Percentiles rank a stretch among this genome's conserved stretches.
Conservation (phyloP, 2,113 vertebrate genomes). For the Malurus elegans region DNA sequence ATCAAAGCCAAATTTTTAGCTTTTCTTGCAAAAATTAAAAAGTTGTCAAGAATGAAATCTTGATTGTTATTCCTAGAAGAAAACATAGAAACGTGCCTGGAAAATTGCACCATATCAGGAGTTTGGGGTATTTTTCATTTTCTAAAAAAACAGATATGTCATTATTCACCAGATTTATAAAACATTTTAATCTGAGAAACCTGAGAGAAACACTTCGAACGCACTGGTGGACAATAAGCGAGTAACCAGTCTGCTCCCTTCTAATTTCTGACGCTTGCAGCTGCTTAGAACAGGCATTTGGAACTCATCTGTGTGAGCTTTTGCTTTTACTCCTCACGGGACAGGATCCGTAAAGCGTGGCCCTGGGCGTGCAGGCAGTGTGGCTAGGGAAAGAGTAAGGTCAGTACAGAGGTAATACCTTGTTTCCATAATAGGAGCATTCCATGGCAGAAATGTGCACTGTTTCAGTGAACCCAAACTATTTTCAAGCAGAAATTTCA, state of each 20-base stretch:
- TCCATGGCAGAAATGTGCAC: constrained; percentile 54
- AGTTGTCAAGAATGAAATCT: constrained; percentile 56
- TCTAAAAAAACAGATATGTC: constrained; percentile 35
- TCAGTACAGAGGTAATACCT: constrained; percentile 64
- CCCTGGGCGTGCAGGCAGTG: constrained; percentile 55
- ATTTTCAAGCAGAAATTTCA: constrained; percentile 22
- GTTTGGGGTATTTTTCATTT: neutral
- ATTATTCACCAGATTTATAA: constrained; percentile 45
- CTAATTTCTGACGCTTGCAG: neutral
- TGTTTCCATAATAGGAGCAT: constrained; percentile 45
- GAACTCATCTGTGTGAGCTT: neutral
- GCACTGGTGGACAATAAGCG: constrained; percentile 26
- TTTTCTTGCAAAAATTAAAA: constrained; percentile 63
- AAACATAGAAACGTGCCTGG: constrained; percentile 63
- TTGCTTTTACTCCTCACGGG: neutral
- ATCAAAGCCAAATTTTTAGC: constrained; percentile 42
- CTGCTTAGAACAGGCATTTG: neutral
- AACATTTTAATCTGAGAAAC: constrained; percentile 62
- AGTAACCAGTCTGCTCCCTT: constrained; percentile 9
- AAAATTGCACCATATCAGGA: constrained; percentile 52
- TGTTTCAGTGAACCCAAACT: constrained; percentile 37
- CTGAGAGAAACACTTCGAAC: constrained; percentile 68
- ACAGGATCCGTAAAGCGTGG: constrained; percentile 36
- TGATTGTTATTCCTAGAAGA: constrained; percentile 52
- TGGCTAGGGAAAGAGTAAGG: constrained; percentile 23